Conservation (phyloP, 1,140 invertebrate species). For the Whitmania pigra region DNA sequence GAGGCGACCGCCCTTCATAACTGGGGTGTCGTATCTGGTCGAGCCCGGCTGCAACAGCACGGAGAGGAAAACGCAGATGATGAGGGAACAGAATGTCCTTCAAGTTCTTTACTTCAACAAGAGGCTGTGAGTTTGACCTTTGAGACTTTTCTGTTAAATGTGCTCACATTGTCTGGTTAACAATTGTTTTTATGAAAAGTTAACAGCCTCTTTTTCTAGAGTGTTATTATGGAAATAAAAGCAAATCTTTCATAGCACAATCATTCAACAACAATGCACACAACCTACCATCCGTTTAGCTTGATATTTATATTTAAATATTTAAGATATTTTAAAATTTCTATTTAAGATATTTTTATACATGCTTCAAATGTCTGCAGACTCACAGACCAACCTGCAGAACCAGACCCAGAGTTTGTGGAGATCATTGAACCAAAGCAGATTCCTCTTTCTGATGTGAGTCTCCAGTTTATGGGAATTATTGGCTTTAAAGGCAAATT, state of each 20-base stretch:
- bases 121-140: slow-evolving; percentile 48
- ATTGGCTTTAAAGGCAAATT: not conserved
- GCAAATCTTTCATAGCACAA: not conserved
- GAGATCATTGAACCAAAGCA: slow-evolving; percentile 57
- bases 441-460: slow-evolving; percentile 77
- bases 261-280: too few relatives aligned
- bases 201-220: not conserved
- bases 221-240: slow-evolving; percentile 5
- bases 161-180: slow-evolving; percentile 21
- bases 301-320: too few relatives aligned
- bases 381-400: slow-evolving; percentile 69
- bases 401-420: slow-evolving; percentile 70
- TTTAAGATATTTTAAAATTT: too few relatives aligned
- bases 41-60: slow-evolving; percentile 64
- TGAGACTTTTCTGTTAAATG: slow-evolving; percentile 5
- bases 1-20: slow-evolving; percentile 57
- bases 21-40: slow-evolving; percentile 53
- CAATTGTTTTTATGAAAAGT: slow-evolving; percentile 16
- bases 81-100: slow-evolving; percentile 65
- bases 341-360: slow-evolving; percentile 9
- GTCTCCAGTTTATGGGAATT: slow-evolving; percentile 36
- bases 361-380: slow-evolving; percentile 28
- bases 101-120: slow-evolving; percentile 67
- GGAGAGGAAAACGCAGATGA: slow-evolving; percentile 71
- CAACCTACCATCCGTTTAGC: too few relatives aligned